Base-by-base conservation (phyloP, 2,888 invertebrate genomes). In the Synergus gifuensis region DNA sequence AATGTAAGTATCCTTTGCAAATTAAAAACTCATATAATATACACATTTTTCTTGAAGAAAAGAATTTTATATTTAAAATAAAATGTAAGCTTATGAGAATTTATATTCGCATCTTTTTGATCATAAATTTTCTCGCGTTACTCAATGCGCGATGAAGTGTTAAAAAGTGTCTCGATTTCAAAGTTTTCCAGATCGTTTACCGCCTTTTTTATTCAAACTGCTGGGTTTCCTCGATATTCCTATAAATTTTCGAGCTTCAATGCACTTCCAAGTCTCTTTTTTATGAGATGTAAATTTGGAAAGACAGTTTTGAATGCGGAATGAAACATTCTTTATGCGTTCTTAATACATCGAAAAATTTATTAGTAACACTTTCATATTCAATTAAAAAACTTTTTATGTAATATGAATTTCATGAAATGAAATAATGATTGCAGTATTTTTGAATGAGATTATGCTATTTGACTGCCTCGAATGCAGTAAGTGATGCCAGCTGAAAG, bases 111-210 rank as follows among this genome's bases (percentile, higher is more conserved):
- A 62, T 22, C 22, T 22, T 22, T 62, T 44, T 22, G 18, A 18
- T 22, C 16, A 28, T 12, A 16, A 49, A 66, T 42, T 16, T 42
- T 4, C 42, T 12, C 7, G 44, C 44, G 8, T 67, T 22, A 44
- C 18, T 67, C 18, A 67, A 14, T 62, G 69, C 40, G 64, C 63
- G 66, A 46, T 78, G 78, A 76, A 78, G 79, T 79, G 81, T 82
- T 82, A 79, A 82, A 83, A 83, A 83, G 79, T 83, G 83, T 82
- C 82, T 80, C 81, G 85, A 85, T 85, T 86, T 84, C 87, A 87
- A 87, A 88, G 86, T 85, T 86, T 90, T 90, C 89, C 90, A 83
- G 87, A 78, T 90, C 90, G 89, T 88, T 91, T 88, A 79, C 80
- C 85, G 77, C 88, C 86, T 87, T 89, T 90, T 86, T 90, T 87